These are phyloP conservation scores for Nycticorax nycticorax DNA, from an alignment of 2,113 vertebrate genomes.

Conservation along the genomic window DNA sequence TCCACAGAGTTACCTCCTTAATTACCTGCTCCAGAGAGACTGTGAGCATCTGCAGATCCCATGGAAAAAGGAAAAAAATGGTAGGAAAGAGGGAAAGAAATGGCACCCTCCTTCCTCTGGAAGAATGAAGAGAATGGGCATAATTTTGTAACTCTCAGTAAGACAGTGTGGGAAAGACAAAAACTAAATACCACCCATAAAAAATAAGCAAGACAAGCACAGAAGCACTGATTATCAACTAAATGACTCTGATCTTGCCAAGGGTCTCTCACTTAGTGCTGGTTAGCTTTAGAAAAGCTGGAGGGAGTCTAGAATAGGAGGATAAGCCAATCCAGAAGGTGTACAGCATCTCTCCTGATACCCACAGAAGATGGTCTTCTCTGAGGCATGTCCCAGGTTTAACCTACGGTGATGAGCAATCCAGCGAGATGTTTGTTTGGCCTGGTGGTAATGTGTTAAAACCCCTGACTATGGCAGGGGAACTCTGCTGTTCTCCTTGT, in stretches of 20 bases:
- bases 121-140: not conserved
- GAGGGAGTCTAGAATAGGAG: not conserved
- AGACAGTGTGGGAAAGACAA: not conserved
- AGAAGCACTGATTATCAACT: not conserved
- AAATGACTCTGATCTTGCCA: not conserved
- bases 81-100: not conserved
- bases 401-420: not conserved
- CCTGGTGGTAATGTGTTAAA: not conserved
- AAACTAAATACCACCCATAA: not conserved
- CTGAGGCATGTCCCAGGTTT: not conserved
- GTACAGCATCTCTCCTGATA: not conserved
- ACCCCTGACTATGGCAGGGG: not conserved
- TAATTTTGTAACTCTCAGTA: not conserved
- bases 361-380: not conserved
- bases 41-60: not conserved
- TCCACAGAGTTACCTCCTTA: not conserved
- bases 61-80: not conserved
- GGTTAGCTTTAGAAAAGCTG: not conserved
- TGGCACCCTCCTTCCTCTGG: not conserved
- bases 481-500: not conserved
- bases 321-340: not conserved
- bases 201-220: not conserved
- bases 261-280: not conserved
- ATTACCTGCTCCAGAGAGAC: not conserved
- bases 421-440: not conserved